Evolutionary conservation across 2,888 invertebrate species (phyloP).

Genomic region (Melitaea athalia): DNA sequence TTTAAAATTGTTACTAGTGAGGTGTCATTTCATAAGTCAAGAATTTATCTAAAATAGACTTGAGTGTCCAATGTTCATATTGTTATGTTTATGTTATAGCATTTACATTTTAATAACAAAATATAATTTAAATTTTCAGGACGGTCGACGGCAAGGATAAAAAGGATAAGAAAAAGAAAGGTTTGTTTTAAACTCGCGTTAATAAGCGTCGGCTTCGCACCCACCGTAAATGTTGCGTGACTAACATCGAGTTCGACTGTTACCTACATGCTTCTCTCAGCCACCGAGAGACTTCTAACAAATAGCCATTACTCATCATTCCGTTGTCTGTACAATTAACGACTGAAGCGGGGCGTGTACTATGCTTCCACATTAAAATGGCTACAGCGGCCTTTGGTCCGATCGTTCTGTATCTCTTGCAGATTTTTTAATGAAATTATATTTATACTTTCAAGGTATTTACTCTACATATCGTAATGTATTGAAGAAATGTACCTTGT

Average conservation of each 20-base stretch:
- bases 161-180: conserved; percentile 95
- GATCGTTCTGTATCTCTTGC: conserved; percentile 29
- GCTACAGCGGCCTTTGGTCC: conserved; percentile 32
- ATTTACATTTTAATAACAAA: too few relatives aligned
- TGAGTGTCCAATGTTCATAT: too few relatives aligned
- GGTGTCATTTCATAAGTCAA: too few relatives aligned
- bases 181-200: conserved; percentile 87
- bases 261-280: conserved; percentile 36
- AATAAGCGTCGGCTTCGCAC: conserved; percentile 62
- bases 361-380: conserved; percentile 35
- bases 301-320: conserved; percentile 12
- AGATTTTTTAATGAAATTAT: conserved; percentile 36
- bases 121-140: conserved; percentile 74
- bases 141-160: conserved; percentile 93
- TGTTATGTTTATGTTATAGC: too few relatives aligned
- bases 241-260: conserved; percentile 53
- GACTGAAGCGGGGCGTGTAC: conserved; percentile 32
- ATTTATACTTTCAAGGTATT: conserved; percentile 43
- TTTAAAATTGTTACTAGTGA: too few relatives aligned
- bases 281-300: conserved; percentile 23
- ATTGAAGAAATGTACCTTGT: conserved; percentile 41
- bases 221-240: conserved; percentile 71
- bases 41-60: too few relatives aligned
- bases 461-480: conserved; percentile 42
- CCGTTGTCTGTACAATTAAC: conserved; percentile 6